These are phyloP conservation scores for Ammodytes dubius DNA, from an alignment of 2,113 vertebrate genomes.

Conservation along the genomic window DNA sequence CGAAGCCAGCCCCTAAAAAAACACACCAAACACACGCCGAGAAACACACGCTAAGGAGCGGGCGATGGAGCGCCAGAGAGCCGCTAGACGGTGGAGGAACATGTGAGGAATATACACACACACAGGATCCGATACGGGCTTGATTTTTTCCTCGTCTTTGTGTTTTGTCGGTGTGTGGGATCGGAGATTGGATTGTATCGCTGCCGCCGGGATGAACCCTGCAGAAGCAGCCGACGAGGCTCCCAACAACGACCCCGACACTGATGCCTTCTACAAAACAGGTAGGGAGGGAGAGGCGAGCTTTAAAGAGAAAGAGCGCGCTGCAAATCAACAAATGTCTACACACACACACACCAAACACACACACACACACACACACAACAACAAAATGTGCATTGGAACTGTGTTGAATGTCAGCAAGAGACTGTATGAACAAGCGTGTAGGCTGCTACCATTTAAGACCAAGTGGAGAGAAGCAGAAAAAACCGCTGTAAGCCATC, in stretches of 20 bases:
- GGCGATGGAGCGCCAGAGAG: constrained; percentile 39
- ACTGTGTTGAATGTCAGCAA: background rate
- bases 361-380: too few relatives aligned
- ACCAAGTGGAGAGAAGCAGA: background rate
- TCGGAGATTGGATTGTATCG: constrained; percentile 50
- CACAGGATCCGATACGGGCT: constrained; percentile 13
- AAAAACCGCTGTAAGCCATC: background rate
- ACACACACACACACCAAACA: too few relatives aligned
- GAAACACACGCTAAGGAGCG: constrained; percentile 20
- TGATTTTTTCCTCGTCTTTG: constrained; percentile 23
- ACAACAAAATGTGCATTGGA: background rate
- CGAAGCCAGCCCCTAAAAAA: constrained; percentile 61
- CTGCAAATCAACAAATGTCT: background rate
- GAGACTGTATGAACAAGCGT: background rate
- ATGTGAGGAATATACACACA: constrained; percentile 56
- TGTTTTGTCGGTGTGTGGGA: constrained; percentile 28
- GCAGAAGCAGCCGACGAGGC: constrained; percentile 81
- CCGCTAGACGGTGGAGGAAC: constrained; percentile 30
- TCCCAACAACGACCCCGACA: constrained; percentile 78
- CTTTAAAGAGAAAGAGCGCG: background rate
- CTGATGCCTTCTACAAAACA: constrained; percentile 81
- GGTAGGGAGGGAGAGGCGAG: constrained; percentile 51
- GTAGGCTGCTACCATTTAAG: background rate
- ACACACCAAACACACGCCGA: constrained; percentile 53
- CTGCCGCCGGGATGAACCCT: constrained; percentile 76